Base-by-base conservation (phyloP, 1,140 invertebrate species). In the Penaeus japonicus region DNA sequence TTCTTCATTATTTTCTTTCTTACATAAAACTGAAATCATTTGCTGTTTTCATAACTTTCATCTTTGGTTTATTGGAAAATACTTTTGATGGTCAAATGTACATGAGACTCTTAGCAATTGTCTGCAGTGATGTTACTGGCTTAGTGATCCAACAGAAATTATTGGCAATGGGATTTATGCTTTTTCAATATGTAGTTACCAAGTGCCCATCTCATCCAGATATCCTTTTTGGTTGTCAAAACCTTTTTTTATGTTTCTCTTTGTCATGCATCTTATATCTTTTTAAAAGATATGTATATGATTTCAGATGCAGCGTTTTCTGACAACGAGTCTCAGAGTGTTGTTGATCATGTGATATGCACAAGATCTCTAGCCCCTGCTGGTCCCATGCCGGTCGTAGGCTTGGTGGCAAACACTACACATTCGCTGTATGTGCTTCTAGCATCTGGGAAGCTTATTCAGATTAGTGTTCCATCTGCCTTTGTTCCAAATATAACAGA, bases 321-420 rank as follows among this genome's bases (percentile, higher is more conserved):
- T 35, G 47, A 18, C 10, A 81, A 70, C 77, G 86, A 87, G 24
- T 73, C 54, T 18, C 59, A 54, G 22, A 82, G 86, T 87, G 55
- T 82, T 20, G 79, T 87, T 27, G 86, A 87, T 57, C 86, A 87
- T 83, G 18, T 87, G 2, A 27, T 87, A 20, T 87, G 86, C 32
- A 87, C 86, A n/a, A 62, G 86, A 73, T 82, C 65, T 17, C 35
- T 87, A 17, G 75, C 59, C 30, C 7, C 78, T 53, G 79, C 47
- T 27, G 65, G 24, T 55, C 57, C 39, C n/a, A 73, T 82, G 59
- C 79, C 86, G 39, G 86, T 87, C n/a, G 54, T 81, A 53, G 86
- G 86, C 32, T 70, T 87, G 57, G 86, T 87, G 32, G 57, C 80
- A n/a, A 73, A 32, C 22, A 17, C 86, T 39, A 53, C 65, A 20